Evolutionary conservation across 2,888 invertebrate species (phyloP).

Genomic region (Incurvaria masculella): DNA sequence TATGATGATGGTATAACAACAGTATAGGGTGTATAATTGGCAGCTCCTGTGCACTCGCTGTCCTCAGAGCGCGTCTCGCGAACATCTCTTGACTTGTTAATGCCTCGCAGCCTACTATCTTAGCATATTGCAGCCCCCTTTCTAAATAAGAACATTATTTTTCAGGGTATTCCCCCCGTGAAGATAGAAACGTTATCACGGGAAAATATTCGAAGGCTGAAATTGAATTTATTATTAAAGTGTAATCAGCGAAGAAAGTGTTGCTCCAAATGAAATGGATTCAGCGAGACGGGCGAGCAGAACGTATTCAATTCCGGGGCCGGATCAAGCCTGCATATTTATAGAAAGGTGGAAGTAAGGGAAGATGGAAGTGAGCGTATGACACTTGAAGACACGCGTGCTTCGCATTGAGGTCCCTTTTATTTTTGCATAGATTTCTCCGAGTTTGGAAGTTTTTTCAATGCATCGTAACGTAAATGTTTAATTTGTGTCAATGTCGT

Average conservation of each 20-base stretch:
- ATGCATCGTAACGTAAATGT: too few relatives aligned
- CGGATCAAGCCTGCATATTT: neutral
- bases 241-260: conserved; percentile 5
- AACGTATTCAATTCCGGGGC: neutral
- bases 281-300: neutral
- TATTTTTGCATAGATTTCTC: too few relatives aligned
- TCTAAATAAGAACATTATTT: conserved; percentile 53
- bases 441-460: too few relatives aligned
- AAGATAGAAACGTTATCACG: conserved; percentile 43
- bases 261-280: neutral
- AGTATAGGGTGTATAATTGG: neutral
- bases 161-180: conserved; percentile 1
- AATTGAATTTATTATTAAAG: conserved; percentile 53
- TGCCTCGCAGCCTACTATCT: conserved; percentile 50
- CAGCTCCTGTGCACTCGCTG: neutral
- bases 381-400: too few relatives aligned
- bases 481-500: too few relatives aligned
- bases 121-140: conserved; percentile 49
- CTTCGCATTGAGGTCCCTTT: too few relatives aligned
- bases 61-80: neutral
- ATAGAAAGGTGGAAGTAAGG: neutral
- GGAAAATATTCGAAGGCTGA: conserved; percentile 48
- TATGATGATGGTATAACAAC: too few relatives aligned
- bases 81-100: conserved; percentile 54
- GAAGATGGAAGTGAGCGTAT: too few relatives aligned